Evolutionary conservation across 2,888 invertebrate species (phyloP).

Genomic region (Scrobipalpa costella): DNA sequence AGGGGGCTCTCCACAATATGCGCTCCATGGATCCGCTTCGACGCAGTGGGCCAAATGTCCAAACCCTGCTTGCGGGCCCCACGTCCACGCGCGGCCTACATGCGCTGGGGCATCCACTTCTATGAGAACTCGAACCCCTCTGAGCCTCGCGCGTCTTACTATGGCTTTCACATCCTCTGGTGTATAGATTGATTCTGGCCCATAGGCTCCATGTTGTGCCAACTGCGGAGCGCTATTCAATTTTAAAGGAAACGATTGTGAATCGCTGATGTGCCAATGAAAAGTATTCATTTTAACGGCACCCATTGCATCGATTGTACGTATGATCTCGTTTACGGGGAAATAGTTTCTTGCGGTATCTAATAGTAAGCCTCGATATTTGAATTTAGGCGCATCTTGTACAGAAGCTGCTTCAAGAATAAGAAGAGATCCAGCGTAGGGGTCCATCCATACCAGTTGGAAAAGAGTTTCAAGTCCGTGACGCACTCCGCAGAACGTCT

Average conservation of each 20-base stretch:
- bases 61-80: constrained; percentile 88
- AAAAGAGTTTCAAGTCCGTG: constrained; percentile 89
- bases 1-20: constrained; percentile 92
- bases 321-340: constrained; percentile 85
- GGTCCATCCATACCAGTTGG: constrained; percentile 91
- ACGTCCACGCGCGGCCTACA: constrained; percentile 92
- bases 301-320: constrained; percentile 93
- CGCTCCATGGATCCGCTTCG: constrained; percentile 89
- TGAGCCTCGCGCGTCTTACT: constrained; percentile 87
- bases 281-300: constrained; percentile 94
- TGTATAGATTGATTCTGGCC: constrained; percentile 88
- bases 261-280: constrained; percentile 96
- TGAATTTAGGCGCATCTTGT: constrained; percentile 88
- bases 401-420: constrained; percentile 84
- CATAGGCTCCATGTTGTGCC: constrained; percentile 92
- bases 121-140: constrained; percentile 92
- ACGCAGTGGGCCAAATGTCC: constrained; percentile 91
- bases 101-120: constrained; percentile 96
- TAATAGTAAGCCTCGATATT: constrained; percentile 92
- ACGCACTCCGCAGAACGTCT: constrained; percentile 88
- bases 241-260: constrained; percentile 95
- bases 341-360: constrained; percentile 96
- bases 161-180: constrained; percentile 86
- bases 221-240: constrained; percentile 88
- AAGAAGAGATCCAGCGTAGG: constrained; percentile 82